Evolutionary conservation across 2,113 vertebrate genomes (phyloP).

Genomic region (Ifrita kowaldi): DNA sequence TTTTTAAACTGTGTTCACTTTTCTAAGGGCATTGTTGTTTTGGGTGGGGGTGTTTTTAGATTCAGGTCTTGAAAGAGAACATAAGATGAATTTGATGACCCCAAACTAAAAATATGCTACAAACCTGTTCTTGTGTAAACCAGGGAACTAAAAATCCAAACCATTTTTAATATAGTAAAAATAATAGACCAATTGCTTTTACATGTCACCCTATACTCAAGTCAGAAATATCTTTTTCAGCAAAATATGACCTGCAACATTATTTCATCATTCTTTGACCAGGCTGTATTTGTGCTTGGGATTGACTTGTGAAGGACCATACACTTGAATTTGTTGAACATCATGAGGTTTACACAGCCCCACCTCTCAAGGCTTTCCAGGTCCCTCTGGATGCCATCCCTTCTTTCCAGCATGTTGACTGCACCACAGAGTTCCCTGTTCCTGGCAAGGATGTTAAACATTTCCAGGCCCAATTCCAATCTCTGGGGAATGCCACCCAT

Average conservation of each 20-base stretch:
- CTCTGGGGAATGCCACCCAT: not conserved
- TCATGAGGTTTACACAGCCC: not conserved
- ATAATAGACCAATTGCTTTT: not conserved
- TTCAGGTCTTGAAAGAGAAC: not conserved
- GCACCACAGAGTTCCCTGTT: no score
- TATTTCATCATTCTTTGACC: not conserved
- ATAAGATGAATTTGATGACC: not conserved
- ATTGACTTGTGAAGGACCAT: not conserved
- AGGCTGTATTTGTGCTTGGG: not conserved
- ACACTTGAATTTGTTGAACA: not conserved
- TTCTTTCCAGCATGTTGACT: not conserved
- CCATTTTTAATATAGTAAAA: not conserved
- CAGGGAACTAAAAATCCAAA: not conserved
- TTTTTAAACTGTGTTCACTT: not conserved
- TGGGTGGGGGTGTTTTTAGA: not conserved
- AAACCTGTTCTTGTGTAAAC: not conserved
- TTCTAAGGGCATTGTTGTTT: not conserved
- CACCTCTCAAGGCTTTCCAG: not conserved
- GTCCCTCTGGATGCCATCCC: not conserved
- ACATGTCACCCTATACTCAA: not conserved
- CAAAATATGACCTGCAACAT: not conserved
- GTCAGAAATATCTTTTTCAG: not conserved
- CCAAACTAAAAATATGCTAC: not conserved
- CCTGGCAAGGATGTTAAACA: not conserved
- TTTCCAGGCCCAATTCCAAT: not conserved